phyloP scores from a whole-genome alignment of 2,113 vertebrate species.

The Gavia stellata region DNA sequence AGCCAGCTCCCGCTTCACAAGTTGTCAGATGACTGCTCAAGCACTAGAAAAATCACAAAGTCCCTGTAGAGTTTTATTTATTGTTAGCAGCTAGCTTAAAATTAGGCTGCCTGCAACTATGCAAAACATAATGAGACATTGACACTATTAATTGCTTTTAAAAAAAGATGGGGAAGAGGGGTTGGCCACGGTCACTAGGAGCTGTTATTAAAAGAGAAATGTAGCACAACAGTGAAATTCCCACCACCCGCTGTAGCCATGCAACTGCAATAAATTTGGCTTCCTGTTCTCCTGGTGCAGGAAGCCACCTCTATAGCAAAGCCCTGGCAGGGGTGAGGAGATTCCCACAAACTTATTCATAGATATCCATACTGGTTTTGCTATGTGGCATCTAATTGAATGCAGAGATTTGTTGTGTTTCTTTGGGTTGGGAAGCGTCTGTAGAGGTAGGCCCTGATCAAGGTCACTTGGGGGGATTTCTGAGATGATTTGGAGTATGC shows the following conservation, averaged over 20 bases:
- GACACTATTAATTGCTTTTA: neutral
- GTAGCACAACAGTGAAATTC: neutral
- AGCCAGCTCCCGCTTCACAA: neutral
- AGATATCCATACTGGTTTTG: neutral
- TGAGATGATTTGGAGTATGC: neutral
- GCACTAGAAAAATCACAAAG: neutral
- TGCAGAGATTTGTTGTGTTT: neutral
- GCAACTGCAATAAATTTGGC: neutral
- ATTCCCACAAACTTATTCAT: neutral
- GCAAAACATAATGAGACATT: neutral
- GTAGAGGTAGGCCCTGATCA: neutral
- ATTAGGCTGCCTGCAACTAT: neutral
- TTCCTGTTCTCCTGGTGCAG: neutral
- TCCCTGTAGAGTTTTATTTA: neutral
- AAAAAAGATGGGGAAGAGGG: too few species aligned
- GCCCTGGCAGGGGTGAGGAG: neutral
- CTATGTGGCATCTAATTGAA: fast-evolving
- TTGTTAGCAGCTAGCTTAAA: neutral
- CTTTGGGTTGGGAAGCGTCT: neutral
- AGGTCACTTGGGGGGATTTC: neutral
- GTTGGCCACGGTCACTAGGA: neutral
- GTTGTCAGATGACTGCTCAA: neutral
- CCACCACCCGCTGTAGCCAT: neutral
- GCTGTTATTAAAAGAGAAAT: neutral
- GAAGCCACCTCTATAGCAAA: neutral